Evolutionary conservation across 1,140 invertebrate genomes (phyloP).

Genomic region (Macrobrachium nipponense): DNA sequence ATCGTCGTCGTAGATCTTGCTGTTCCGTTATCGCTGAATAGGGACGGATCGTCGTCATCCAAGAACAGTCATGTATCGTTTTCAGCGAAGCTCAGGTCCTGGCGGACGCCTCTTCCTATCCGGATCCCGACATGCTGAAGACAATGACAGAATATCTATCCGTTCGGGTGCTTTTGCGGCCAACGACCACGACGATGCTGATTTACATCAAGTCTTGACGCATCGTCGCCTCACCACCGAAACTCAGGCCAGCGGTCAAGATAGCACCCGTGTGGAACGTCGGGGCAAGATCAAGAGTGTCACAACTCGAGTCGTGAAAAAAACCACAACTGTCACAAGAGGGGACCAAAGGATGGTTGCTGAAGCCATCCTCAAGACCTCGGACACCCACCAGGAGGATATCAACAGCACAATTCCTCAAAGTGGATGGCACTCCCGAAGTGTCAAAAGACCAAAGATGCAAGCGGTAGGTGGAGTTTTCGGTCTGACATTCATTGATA

Average conservation of each 20-base stretch:
- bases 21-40: background rate
- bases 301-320: slow-evolving; percentile 87
- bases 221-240: slow-evolving; percentile 86
- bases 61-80: slow-evolving; percentile 59
- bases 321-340: slow-evolving; percentile 88
- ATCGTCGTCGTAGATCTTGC: background rate
- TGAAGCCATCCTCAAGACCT: slow-evolving; percentile 75
- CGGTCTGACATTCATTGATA: background rate
- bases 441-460: slow-evolving; percentile 55
- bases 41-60: background rate
- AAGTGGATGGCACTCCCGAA: slow-evolving; percentile 63
- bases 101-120: slow-evolving; percentile 82
- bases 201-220: slow-evolving; percentile 82
- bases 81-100: slow-evolving; percentile 66
- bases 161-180: slow-evolving; percentile 66
- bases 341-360: slow-evolving; percentile 83
- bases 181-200: slow-evolving; percentile 66
- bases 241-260: slow-evolving; percentile 77
- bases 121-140: slow-evolving; percentile 78
- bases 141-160: slow-evolving; percentile 67
- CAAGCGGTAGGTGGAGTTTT: slow-evolving; percentile 54
- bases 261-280: slow-evolving; percentile 78
- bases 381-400: slow-evolving; percentile 64
- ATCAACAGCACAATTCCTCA: slow-evolving; percentile 64
- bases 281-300: slow-evolving; percentile 74